These are phyloP conservation scores for Hippocampus mohnikei DNA, from an alignment of 2,113 vertebrate species.

Conservation along the genomic window DNA sequence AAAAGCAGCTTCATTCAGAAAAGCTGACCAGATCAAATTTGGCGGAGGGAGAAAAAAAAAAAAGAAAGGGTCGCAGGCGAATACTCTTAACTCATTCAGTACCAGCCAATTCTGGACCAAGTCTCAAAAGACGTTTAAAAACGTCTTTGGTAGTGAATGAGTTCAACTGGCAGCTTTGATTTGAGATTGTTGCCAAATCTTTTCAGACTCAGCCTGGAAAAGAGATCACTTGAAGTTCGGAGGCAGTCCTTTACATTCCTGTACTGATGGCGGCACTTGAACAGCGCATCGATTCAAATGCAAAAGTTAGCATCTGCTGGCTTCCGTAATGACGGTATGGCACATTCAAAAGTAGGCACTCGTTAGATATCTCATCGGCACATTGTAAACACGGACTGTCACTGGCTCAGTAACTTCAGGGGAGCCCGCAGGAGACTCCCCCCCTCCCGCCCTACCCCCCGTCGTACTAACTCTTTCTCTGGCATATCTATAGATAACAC, in stretches of 20 bases:
- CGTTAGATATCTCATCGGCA: neutral
- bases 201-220: neutral
- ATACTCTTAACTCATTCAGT: too few species aligned
- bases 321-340: slow-evolving; percentile 15
- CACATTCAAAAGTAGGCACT: slow-evolving; percentile 32
- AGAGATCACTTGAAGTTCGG: neutral
- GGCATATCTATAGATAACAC: slow-evolving; percentile 30
- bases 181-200: too few species aligned
- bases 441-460: neutral
- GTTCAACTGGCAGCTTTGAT: too few species aligned
- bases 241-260: slow-evolving; percentile 42
- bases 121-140: too few species aligned
- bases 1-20: slow-evolving; percentile 42
- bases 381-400: neutral
- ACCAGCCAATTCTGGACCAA: too few species aligned
- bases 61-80: neutral
- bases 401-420: neutral
- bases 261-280: slow-evolving; percentile 52
- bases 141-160: too few species aligned
- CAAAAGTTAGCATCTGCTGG: slow-evolving; percentile 40
- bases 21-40: slow-evolving; percentile 1
- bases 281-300: slow-evolving; percentile 34
- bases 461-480: slow-evolving; percentile 18
- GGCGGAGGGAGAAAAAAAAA: neutral
- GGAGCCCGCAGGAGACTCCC: neutral